Evolutionary conservation across 2,797 vertebrate species (phyloP).

Genomic region (Synanceia verrucosa): DNA sequence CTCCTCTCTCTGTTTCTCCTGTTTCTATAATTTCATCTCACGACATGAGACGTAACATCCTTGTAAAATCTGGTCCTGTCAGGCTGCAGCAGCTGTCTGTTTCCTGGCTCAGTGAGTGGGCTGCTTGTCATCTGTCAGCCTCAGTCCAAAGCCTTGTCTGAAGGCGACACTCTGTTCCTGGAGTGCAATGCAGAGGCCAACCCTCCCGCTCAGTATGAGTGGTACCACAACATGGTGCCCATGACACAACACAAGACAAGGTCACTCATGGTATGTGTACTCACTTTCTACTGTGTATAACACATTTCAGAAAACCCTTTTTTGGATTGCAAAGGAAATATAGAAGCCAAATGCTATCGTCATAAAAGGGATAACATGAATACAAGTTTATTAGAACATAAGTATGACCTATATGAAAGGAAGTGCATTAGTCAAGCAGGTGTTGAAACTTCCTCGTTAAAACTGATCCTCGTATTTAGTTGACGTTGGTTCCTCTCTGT

Average conservation of each 20-base stretch:
- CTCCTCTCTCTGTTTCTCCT: neutral
- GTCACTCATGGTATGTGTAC: slow-evolving; percentile 73
- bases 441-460: neutral
- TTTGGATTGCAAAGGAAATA: no score
- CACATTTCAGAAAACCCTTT: neutral
- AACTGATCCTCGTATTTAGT: neutral
- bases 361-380: neutral
- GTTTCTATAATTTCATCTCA: neutral
- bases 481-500: slow-evolving; percentile 3
- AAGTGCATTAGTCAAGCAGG: neutral
- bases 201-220: slow-evolving; percentile 87
- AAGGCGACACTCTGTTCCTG: slow-evolving; percentile 82
- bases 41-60: neutral
- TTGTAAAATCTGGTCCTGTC: neutral
- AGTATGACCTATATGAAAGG: neutral
- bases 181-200: slow-evolving; percentile 82
- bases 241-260: slow-evolving; percentile 69
- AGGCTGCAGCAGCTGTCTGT: slow-evolving; percentile 75
- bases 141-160: slow-evolving; percentile 67
- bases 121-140: slow-evolving; percentile 81
- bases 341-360: neutral
- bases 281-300: neutral
- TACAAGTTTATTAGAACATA: neutral
- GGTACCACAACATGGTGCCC: slow-evolving; percentile 81
- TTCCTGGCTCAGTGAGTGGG: slow-evolving; percentile 73